These are phyloP conservation scores for Stratiomys singularior DNA, from an alignment of 2,888 invertebrate species.

Conservation along the genomic window DNA sequence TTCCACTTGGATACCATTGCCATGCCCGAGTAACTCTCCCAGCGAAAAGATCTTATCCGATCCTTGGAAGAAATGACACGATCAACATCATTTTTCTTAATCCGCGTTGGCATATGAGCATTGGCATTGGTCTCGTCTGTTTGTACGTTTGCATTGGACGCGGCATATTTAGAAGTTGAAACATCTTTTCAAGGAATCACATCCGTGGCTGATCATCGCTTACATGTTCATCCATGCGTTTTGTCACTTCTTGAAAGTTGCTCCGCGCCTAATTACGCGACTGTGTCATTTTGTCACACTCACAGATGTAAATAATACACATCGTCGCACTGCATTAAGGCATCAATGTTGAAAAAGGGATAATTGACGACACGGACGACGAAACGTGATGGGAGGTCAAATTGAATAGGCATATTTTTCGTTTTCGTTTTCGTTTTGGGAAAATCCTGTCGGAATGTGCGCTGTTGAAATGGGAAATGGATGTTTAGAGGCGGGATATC, in stretches of 20 bases:
- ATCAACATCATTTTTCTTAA: slow-evolving; percentile 43
- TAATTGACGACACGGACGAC: slow-evolving; percentile 19
- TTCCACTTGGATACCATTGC: not conserved
- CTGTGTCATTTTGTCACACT: slow-evolving; percentile 44
- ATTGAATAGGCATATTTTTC: slow-evolving; percentile 2
- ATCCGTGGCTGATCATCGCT: slow-evolving; percentile 35
- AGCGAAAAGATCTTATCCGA: slow-evolving; percentile 38
- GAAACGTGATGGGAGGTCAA: slow-evolving; percentile 42
- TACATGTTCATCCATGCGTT: slow-evolving; percentile 48
- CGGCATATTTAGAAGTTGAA: not conserved
- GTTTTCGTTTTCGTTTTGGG: not conserved
- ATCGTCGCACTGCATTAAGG: slow-evolving; percentile 1
- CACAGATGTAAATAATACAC: slow-evolving; percentile 28
- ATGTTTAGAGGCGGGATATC: too few relatives aligned
- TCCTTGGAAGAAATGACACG: slow-evolving; percentile 40
- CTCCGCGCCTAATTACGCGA: slow-evolving; percentile 50
- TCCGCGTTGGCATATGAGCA: slow-evolving; percentile 29
- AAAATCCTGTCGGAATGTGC: too few relatives aligned
- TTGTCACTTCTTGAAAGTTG: slow-evolving; percentile 49
- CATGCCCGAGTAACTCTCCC: not conserved
- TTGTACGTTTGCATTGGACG: not conserved
- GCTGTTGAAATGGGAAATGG: too few relatives aligned
- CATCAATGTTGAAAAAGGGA: not conserved
- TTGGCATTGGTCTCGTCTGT: too few relatives aligned
- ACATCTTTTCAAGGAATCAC: slow-evolving; percentile 3